phyloP scores from a whole-genome alignment of 2,113 vertebrate species.

The Psettodes erumei region DNA sequence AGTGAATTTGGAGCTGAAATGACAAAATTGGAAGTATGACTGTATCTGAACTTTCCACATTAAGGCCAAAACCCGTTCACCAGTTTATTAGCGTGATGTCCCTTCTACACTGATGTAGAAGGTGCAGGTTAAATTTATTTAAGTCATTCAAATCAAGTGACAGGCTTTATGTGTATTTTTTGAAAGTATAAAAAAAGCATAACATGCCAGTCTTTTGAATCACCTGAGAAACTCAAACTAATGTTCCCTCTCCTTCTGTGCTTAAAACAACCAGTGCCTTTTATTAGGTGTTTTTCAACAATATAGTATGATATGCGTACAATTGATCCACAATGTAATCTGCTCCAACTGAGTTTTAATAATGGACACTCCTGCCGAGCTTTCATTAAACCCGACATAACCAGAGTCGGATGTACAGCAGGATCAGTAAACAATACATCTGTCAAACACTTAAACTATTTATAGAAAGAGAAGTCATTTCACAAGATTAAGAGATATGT shows the following conservation, averaged over 20 bases:
- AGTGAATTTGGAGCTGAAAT: conserved; percentile 68
- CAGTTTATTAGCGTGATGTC: background rate
- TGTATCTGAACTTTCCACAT: conserved; percentile 48
- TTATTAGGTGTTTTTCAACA: background rate
- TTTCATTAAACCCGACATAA: background rate
- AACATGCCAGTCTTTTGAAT: background rate
- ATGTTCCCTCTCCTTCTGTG: no score
- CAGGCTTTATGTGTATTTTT: background rate
- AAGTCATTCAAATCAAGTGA: background rate
- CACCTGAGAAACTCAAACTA: no score
- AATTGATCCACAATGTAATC: background rate
- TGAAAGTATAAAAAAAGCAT: background rate
- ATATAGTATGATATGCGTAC: background rate
- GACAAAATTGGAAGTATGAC: conserved; percentile 54
- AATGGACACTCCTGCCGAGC: background rate
- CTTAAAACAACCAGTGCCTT: background rate
- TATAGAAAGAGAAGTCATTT: background rate
- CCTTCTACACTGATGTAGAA: no score
- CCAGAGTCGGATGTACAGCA: background rate
- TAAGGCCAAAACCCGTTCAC: conserved; percentile 24
- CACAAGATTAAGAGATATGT: background rate
- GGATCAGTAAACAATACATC: conserved; percentile 21
- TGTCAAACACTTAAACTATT: conserved; percentile 5
- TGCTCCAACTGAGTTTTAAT: conserved; percentile 10
- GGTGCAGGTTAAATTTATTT: background rate